These are phyloP conservation scores for Microtus pennsylvanicus DNA, from an alignment of 2,113 vertebrate species.

Conservation along the genomic window DNA sequence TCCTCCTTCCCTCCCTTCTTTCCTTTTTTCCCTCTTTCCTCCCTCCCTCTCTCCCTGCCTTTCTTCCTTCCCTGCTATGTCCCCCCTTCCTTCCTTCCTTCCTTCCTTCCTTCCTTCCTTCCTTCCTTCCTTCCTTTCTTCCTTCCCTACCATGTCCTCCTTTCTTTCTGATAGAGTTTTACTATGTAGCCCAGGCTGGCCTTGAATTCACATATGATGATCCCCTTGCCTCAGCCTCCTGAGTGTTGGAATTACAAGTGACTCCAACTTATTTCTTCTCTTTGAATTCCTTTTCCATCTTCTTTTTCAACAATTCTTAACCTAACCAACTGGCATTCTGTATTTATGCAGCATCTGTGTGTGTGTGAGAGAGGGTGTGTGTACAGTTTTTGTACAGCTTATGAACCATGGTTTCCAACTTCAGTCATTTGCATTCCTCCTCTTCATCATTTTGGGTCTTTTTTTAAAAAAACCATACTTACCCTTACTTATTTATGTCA, in stretches of 20 bases:
- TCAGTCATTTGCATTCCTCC: not conserved
- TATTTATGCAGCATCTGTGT: not conserved
- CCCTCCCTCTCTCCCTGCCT: not conserved
- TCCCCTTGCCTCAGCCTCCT: not conserved
- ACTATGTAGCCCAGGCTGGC: not conserved
- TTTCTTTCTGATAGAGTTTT: not conserved
- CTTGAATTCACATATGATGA: not conserved
- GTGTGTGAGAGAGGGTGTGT: not conserved
- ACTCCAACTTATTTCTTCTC: not conserved
- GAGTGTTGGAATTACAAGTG: not conserved
- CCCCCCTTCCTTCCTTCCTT: accelerated
- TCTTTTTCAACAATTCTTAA: conserved; percentile 13
- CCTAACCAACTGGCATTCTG: not conserved
- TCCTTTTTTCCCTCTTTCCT: too few species aligned
- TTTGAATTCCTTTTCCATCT: not conserved
- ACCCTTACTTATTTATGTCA: not conserved
- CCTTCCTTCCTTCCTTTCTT: not conserved
- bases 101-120: not conserved
- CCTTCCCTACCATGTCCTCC: not conserved
- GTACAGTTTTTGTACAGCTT: not conserved
- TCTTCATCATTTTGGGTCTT: not conserved
- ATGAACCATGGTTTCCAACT: not conserved
- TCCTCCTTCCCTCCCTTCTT: too few species aligned
- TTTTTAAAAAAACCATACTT: not conserved
- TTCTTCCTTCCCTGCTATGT: too few species aligned